phyloP scores from a whole-genome alignment of 2,113 vertebrate genomes.

The Petaurus breviceps region DNA sequence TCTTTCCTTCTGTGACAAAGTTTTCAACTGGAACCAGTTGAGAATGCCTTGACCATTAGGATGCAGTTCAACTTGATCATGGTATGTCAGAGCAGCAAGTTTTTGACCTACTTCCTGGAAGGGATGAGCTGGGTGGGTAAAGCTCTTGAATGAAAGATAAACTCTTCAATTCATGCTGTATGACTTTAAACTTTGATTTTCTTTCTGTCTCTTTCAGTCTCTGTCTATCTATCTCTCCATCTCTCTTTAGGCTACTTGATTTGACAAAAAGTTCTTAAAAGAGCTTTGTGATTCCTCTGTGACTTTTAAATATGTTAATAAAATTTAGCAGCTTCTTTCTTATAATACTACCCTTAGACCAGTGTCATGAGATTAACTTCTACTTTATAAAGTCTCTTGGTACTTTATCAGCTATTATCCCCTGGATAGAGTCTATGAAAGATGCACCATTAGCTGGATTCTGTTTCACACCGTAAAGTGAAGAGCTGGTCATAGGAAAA shows the following conservation, averaged over 20 bases:
- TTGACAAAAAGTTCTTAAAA: neutral
- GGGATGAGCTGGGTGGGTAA: neutral
- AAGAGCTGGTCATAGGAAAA: too few species aligned
- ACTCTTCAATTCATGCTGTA: neutral
- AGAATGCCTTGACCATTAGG: neutral
- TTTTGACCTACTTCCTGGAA: conserved; percentile 3
- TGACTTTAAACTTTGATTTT: conserved; percentile 45
- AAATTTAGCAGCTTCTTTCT: neutral
- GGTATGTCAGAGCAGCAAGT: neutral
- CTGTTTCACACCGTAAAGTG: too few species aligned
- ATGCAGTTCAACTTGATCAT: neutral
- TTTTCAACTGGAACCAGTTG: conserved; percentile 8
- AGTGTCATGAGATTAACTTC: neutral
- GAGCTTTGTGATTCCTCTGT: neutral
- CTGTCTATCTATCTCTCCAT: neutral
- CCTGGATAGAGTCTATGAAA: too few species aligned
- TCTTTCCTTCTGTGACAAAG: conserved; percentile 6
- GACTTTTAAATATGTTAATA: neutral
- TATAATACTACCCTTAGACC: neutral
- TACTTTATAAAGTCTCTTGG: too few species aligned
- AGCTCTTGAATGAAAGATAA: conserved; percentile 18
- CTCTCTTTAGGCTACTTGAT: neutral
- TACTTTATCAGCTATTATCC: too few species aligned
- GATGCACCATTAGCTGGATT: too few species aligned
- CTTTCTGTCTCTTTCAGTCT: neutral